Evolutionary conservation across 30 jellyfish, hydroid and myxozoan species (phyloP).

Genomic region (Chironex yamaguchii): DNA sequence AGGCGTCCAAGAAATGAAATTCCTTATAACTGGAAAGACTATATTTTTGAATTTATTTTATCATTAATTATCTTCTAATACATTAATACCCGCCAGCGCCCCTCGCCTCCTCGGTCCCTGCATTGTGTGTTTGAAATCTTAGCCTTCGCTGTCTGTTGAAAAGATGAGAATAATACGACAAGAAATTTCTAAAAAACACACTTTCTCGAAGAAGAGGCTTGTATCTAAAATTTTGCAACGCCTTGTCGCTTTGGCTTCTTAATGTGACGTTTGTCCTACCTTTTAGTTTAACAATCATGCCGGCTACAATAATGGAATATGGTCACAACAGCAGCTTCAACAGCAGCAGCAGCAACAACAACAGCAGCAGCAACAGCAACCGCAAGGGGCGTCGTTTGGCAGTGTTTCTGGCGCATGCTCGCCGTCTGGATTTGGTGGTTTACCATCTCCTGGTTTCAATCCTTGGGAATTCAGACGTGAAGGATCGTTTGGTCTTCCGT

Average conservation of each 20-base stretch:
- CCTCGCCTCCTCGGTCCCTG: too few species aligned
- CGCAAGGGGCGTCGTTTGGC: neutral
- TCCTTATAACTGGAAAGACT: too few species aligned
- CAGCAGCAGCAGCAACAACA: neutral
- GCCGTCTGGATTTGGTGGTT: conserved; percentile 67
- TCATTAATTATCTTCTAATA: too few species aligned
- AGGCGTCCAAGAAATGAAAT: too few species aligned
- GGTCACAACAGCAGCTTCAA: conserved; percentile 91
- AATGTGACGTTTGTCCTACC: too few species aligned
- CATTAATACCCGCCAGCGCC: too few species aligned
- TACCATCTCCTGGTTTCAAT: conserved; percentile 56
- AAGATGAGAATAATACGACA: too few species aligned
- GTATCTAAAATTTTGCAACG: neutral
- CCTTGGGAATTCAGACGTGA: conserved; percentile 65
- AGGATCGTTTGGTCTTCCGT: conserved; percentile 35
- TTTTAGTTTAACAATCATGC: too few species aligned
- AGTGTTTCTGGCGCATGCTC: conserved; percentile 55
- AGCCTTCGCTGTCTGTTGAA: too few species aligned
- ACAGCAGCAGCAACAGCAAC: conserved; percentile 8
- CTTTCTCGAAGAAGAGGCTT: neutral
- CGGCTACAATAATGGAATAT: conserved; percentile 82
- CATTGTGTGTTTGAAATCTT: too few species aligned
- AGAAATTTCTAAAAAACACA: too few species aligned
- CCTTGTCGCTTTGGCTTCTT: conserved; percentile 67
- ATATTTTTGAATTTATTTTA: too few species aligned